These are phyloP conservation scores for Clupea harengus DNA, from an alignment of 2,113 vertebrate species.

Conservation along the genomic window DNA sequence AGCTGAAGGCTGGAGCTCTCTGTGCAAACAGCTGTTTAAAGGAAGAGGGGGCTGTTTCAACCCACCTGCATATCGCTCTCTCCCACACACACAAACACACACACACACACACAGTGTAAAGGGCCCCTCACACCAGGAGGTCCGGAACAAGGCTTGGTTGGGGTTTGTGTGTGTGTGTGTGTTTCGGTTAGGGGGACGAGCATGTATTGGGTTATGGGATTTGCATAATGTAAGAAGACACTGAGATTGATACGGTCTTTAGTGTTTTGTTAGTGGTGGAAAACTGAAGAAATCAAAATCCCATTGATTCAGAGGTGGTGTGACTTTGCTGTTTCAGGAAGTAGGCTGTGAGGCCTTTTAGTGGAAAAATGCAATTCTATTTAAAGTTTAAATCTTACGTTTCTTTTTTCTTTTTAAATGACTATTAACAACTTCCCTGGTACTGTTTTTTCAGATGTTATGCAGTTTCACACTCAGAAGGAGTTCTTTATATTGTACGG, in stretches of 20 bases:
- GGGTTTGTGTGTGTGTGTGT: background rate
- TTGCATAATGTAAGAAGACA: background rate
- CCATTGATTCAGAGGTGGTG: background rate
- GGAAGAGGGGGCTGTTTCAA: background rate
- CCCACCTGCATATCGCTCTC: slow-evolving; percentile 1
- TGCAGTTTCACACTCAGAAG: background rate
- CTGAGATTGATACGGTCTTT: background rate
- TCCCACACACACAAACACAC: background rate
- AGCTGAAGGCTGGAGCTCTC: slow-evolving; percentile 25
- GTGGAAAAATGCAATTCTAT: background rate
- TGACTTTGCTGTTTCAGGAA: background rate
- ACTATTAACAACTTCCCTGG: background rate
- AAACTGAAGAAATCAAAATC: background rate
- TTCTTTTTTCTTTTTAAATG: background rate
- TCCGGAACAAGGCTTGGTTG: background rate
- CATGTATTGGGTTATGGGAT: background rate
- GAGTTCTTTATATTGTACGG: background rate
- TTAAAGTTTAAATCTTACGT: background rate
- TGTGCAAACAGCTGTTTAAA: slow-evolving; percentile 17
- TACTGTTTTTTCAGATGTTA: background rate
- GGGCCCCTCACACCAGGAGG: background rate
- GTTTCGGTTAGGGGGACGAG: background rate
- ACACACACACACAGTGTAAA: background rate
- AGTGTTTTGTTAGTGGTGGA: background rate
- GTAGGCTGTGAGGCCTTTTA: background rate